phyloP scores from a whole-genome alignment of 2,888 invertebrate species.

The Sphaeridia pumilis region DNA sequence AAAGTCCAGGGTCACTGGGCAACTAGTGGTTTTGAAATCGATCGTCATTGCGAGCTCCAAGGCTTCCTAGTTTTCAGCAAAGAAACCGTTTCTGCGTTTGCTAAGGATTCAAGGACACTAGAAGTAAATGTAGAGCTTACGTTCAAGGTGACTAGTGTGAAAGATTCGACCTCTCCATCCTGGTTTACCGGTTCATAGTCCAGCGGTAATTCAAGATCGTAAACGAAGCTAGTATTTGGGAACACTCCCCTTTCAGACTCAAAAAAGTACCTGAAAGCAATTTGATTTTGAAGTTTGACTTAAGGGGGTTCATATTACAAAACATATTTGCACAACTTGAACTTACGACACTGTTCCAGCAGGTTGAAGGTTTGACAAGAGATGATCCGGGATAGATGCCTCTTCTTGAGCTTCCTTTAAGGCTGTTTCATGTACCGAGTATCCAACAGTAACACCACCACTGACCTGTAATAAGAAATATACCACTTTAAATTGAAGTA shows the following conservation, averaged over 20 bases:
- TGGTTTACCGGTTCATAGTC: constrained; percentile 85
- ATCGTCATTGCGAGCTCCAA: constrained; percentile 65
- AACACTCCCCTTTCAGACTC: constrained; percentile 86
- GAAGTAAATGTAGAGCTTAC: constrained; percentile 42
- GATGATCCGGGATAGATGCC: constrained; percentile 70
- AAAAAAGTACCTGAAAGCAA: constrained; percentile 60
- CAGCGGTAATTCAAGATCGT: constrained; percentile 77
- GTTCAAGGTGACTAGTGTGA: constrained; percentile 70
- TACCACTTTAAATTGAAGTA: too few species aligned
- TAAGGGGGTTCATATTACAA: background rate
- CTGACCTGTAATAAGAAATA: constrained; percentile 57
- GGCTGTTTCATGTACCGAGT: constrained; percentile 75
- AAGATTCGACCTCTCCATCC: constrained; percentile 87
- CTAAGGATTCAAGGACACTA: too few species aligned
- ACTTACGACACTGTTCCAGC: constrained; percentile 69
- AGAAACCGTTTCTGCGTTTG: background rate
- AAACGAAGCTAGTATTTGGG: constrained; percentile 88
- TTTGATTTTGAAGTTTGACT: background rate
- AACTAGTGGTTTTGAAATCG: constrained; percentile 88
- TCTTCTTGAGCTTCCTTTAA: constrained; percentile 90
- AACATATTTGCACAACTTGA: background rate
- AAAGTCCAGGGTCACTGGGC: constrained; percentile 82
- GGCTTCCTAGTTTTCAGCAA: constrained; percentile 37
- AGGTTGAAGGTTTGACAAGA: constrained; percentile 62
- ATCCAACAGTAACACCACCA: constrained; percentile 81